Conservation (phyloP, 2,797 vertebrate species). For the Acanthurus leucopareius region DNA sequence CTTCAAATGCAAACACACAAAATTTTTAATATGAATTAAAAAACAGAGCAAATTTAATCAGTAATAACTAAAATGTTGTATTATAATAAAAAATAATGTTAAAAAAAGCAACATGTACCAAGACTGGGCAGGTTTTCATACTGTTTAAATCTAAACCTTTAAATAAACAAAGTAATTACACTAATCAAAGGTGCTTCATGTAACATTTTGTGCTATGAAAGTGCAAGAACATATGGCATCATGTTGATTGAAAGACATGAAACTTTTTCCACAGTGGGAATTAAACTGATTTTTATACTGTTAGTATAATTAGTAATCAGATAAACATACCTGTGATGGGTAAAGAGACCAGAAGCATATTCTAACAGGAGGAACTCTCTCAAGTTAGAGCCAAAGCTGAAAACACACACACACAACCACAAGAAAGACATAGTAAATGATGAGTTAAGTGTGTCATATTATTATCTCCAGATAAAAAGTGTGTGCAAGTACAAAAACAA, state of each 20-base stretch:
- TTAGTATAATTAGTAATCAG: not conserved
- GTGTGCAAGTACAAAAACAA: not conserved
- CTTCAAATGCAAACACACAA: slow-evolving; percentile 73
- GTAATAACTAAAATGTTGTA: too few species aligned
- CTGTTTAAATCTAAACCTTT: not conserved
- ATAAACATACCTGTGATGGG: slow-evolving; percentile 92
- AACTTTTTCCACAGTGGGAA: too few species aligned
- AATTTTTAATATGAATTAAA: too few species aligned
- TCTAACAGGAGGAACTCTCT: slow-evolving; percentile 96
- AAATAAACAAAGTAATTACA: not conserved
- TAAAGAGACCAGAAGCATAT: slow-evolving; percentile 95
- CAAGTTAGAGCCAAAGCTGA: slow-evolving; percentile 96
- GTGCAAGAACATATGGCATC: too few species aligned
- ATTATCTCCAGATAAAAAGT: slow-evolving; percentile 5
- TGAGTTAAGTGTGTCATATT: not conserved
- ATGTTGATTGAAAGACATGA: too few species aligned
- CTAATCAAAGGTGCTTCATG: too few species aligned
- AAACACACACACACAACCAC: slow-evolving; percentile 53
- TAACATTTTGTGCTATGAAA: too few species aligned
- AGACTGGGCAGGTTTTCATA: not conserved
- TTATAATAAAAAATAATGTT: too few species aligned
- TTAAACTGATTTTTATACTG: not conserved
- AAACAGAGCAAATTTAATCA: too few species aligned
- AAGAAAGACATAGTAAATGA: not conserved
- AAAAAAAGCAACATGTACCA: not conserved